Evolutionary conservation across 2,797 vertebrate species (phyloP).

Genomic region (Rhinoraja longicauda): DNA sequence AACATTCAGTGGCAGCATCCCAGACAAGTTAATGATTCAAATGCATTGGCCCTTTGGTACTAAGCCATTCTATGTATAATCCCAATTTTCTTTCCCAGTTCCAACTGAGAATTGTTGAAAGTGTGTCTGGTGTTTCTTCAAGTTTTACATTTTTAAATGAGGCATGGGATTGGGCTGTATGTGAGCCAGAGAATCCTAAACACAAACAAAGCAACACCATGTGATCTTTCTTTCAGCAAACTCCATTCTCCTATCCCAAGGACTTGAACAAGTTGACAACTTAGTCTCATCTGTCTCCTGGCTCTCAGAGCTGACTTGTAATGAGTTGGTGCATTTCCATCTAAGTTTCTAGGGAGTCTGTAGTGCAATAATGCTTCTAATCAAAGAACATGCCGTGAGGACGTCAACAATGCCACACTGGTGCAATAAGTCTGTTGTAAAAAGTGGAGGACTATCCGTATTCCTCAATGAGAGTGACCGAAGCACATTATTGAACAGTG

Average conservation of each 20-base stretch:
- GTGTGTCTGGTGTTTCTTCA: neutral
- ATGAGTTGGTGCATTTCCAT: neutral
- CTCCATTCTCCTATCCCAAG: constrained; percentile 2
- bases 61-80: neutral
- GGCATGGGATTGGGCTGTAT: neutral
- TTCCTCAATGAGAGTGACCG: neutral
- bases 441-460: neutral
- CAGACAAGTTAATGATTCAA: neutral
- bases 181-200: neutral
- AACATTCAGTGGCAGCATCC: neutral
- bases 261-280: no score
- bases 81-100: neutral
- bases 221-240: neutral
- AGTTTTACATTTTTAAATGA: neutral
- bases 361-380: neutral
- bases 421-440: neutral
- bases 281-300: neutral
- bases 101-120: neutral
- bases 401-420: constrained; percentile 12
- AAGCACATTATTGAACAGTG: neutral
- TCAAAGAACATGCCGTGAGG: neutral
- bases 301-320: neutral
- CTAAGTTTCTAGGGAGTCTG: neutral
- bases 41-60: neutral
- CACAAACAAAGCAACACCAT: neutral